Base-by-base conservation (phyloP, 2,797 vertebrate species). In the Chromobotia macracanthus region DNA sequence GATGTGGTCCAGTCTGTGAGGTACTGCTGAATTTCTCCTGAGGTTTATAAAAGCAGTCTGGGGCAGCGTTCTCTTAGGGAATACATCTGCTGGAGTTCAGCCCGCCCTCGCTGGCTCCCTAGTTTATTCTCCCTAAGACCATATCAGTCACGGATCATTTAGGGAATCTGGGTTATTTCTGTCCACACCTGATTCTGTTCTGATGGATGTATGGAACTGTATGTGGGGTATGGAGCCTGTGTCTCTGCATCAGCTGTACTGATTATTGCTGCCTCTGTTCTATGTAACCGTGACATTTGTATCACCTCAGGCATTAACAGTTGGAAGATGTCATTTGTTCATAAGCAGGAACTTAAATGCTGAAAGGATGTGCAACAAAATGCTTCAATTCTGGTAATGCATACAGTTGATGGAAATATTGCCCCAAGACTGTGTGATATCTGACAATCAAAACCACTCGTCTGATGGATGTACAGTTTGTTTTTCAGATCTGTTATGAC, bases 101-200 rank as follows among this genome's bases (percentile, higher is more conserved):
- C n/a, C 23, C 50, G 28, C 28, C 58, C 38, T 66, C 73, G 16
- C 15, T 60, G 35, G 21, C 53, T 50, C 50, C 65, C 5, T 23
- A 31, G 44, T 9, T 60, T 74, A 72, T 82, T 82, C 56, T 63
- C 72, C 78, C 23, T 71, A 75, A 74, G 74, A 78, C 66, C 65
- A 44, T 76, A 76, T 79, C 75, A 83, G 79, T 83, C 79, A 81
- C 78, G 84, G 84, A 85, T 83, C 84, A 85, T 85, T 85, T 85
- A 85, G 75, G 79, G 67, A 79, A 85, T 81, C 79, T 83, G 81
- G 81, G 84, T 77, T 85, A 83, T 73, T 66, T 70, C 72, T 72
- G 79, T 76, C 76, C 56, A 79, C 55, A 61, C 66, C 75, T 83
- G 70, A 69, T 63, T 79, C 66, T 71, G 71, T 56, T 75, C 78